These are phyloP conservation scores for Hippocampus kuda DNA, from an alignment of 2,797 vertebrate species.

Conservation along the genomic window DNA sequence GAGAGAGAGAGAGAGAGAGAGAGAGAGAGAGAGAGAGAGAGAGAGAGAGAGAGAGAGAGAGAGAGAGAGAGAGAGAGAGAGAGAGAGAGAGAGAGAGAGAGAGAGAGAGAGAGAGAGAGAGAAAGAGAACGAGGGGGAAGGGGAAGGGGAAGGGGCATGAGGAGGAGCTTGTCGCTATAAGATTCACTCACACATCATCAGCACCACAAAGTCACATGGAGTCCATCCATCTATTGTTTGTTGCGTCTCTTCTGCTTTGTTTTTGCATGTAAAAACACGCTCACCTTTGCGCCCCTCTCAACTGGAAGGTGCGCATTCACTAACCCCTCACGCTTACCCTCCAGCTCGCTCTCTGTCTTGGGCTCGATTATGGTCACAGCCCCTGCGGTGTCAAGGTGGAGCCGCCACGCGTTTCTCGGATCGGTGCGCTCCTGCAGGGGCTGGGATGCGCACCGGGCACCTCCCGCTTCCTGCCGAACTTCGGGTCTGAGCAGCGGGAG, in stretches of 20 bases:
- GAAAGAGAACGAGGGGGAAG: conserved; percentile 12
- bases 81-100: conserved; percentile 24
- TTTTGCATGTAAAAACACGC: neutral
- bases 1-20: conserved; percentile 24
- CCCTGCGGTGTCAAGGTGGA: conserved; percentile 70
- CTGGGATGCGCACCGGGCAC: conserved; percentile 76
- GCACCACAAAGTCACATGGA: conserved; percentile 47
- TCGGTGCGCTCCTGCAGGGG: conserved; percentile 77
- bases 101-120: conserved; percentile 23
- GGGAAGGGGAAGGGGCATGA: conserved; percentile 24
- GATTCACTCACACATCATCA: conserved; percentile 51
- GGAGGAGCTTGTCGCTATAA: conserved; percentile 54
- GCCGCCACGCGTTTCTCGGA: conserved; percentile 70
- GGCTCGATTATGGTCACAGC: conserved; percentile 67
- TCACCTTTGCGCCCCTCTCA: conserved; percentile 4
- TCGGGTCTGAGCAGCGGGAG: conserved; percentile 54
- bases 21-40: conserved; percentile 23
- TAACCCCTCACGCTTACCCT: conserved; percentile 19
- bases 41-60: conserved; percentile 24
- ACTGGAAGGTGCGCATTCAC: conserved; percentile 40
- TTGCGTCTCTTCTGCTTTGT: conserved; percentile 11
- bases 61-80: conserved; percentile 23
- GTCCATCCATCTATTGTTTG: conserved; percentile 14
- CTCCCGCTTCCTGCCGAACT: conserved; percentile 69
- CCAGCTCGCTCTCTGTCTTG: conserved; percentile 36